Conservation (phyloP, 2,113 vertebrate species). For the Ariopsis seemanni region DNA sequence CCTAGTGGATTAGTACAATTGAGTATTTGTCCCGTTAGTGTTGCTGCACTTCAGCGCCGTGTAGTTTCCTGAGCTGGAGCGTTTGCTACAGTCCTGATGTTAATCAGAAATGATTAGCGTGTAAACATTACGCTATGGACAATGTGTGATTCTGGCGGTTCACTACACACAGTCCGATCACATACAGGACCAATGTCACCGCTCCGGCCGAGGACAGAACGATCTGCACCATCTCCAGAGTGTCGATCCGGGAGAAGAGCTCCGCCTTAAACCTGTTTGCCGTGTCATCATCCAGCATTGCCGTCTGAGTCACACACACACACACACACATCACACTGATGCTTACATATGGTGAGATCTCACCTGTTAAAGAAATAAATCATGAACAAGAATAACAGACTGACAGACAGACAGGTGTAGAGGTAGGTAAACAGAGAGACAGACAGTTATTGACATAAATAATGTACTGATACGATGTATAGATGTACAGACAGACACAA, state of each 20-base stretch:
- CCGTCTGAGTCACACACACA: constrained; percentile 73
- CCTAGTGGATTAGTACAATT: background rate
- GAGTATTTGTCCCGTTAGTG: background rate
- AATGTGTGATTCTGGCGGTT: constrained; percentile 27
- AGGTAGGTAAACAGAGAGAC: background rate
- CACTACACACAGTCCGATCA: constrained; percentile 70
- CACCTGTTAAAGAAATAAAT: background rate
- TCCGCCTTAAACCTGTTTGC: constrained; percentile 79
- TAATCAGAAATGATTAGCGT: background rate
- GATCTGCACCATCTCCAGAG: constrained; percentile 73
- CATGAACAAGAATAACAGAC: background rate
- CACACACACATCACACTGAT: background rate
- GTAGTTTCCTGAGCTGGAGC: constrained; percentile 4
- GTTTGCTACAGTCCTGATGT: constrained; percentile 20
- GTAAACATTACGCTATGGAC: background rate
- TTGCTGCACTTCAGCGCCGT: background rate
- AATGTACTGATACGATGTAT: background rate
- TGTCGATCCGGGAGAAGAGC: constrained; percentile 69
- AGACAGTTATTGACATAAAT: background rate
- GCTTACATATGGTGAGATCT: background rate
- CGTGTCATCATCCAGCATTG: constrained; percentile 78
- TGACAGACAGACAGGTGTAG: background rate
- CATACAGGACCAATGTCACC: constrained; percentile 70
- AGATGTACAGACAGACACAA: background rate
- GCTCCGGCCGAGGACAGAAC: constrained; percentile 70